Evolutionary conservation across 2,888 invertebrate genomes (phyloP).

Genomic region (Microplitis deprimator): DNA sequence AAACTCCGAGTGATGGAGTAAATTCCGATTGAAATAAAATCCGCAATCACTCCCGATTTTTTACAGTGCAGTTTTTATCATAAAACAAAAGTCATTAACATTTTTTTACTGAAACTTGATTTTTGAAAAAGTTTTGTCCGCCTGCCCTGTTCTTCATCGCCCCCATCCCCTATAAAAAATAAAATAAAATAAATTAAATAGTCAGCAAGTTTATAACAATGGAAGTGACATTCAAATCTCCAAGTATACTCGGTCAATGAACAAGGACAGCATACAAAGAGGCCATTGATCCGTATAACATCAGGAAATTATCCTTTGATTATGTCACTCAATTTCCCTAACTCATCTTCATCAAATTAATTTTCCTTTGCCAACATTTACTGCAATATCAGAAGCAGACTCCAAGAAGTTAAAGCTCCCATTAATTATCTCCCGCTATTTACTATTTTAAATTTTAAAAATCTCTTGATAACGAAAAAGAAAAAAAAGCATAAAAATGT

Average conservation of each 20-base stretch:
- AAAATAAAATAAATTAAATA: background rate
- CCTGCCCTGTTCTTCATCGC: too few relatives aligned
- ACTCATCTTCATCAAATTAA: conserved; percentile 24
- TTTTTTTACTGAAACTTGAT: too few relatives aligned
- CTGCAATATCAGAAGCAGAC: too few relatives aligned
- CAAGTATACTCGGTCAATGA: conserved; percentile 7
- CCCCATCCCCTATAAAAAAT: background rate
- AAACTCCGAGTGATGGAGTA: too few relatives aligned
- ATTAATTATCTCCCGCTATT: background rate
- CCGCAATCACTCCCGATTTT: too few relatives aligned
- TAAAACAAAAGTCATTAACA: too few relatives aligned
- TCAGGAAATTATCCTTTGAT: conserved; percentile 60
- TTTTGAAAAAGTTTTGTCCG: too few relatives aligned
- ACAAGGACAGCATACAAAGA: conserved; percentile 37
- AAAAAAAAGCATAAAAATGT: background rate
- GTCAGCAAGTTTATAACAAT: background rate
- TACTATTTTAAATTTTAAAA: background rate
- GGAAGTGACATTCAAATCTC: background rate
- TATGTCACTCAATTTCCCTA: conserved; percentile 42
- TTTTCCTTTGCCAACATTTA: conserved; percentile 10
- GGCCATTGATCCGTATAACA: conserved; percentile 51
- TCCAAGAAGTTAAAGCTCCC: too few relatives aligned
- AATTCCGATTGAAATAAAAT: too few relatives aligned
- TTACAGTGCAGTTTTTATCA: too few relatives aligned
- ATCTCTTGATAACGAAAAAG: background rate